Evolutionary conservation across 2,888 invertebrate genomes (phyloP), one percentile per base, ranked within the genome.

Genomic region (Ectemnius cavifrons): DNA sequence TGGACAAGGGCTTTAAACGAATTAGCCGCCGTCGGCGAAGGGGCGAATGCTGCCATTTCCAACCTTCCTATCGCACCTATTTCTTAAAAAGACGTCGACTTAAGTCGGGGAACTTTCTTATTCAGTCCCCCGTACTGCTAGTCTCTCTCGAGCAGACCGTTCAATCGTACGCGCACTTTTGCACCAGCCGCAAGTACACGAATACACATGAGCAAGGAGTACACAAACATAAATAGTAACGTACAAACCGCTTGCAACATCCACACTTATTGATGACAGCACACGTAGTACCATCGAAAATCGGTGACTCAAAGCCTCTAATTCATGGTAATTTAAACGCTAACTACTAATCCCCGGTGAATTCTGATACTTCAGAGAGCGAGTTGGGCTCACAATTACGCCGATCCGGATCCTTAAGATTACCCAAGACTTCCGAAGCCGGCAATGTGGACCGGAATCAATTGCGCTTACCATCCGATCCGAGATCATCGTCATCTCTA

Each of bases 391-490:
- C 82, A 63, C 83, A 83, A 63, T 76, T 87, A 63, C 83, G 86
- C 57, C 86, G 87, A 8, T 75, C 85, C 20, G 84, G 84, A 14
- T 89, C 89, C 2, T 69, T 89, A 27, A 84, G 86, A 63, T 75
- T 87, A 47, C 72, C 84, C 8, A 84, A 80, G 20, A 77, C 74
- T 46, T 73, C 80, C 57, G 82, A 79, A 2, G 49, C 73, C 13
- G 62, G 3, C 0, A 56, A 67, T 16, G 75, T 58, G 5, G 76
- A 80, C 18, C 73, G 74, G 3, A 81, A 82, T 67, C 79, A 80
- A 59, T 79, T 84, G 23, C 60, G 73, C 4, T 82, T 86, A 18
- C 76, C 73, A 5, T 68, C 81, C 18, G 66, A 75, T 60, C 67
- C 70, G 18, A 77, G 67, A 58, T 65, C 78, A 63, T 57, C 67